These are phyloP conservation scores for Scomber colias DNA, from an alignment of 2,113 vertebrate species.

Conservation along the genomic window DNA sequence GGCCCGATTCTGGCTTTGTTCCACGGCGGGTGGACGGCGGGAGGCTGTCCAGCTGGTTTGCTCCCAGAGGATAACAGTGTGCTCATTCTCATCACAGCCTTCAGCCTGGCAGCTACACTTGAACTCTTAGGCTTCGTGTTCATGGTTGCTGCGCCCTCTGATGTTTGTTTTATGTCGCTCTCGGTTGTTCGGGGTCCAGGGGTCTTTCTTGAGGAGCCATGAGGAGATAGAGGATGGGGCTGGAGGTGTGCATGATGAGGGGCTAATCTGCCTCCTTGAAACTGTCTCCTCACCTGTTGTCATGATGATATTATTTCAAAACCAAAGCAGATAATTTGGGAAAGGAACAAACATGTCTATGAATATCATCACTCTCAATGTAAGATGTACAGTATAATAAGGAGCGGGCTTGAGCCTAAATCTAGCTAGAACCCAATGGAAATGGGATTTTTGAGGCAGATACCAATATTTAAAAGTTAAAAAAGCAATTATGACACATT, in stretches of 20 bases:
- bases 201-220: constrained; percentile 67
- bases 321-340: constrained; percentile 20
- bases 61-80: constrained; percentile 60
- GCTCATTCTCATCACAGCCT: constrained; percentile 79
- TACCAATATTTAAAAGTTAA: too few relatives aligned
- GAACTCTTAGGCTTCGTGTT: constrained; percentile 32
- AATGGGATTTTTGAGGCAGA: too few relatives aligned
- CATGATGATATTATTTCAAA: constrained; percentile 67
- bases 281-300: constrained; percentile 83
- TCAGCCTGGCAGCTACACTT: constrained; percentile 75
- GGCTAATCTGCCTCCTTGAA: constrained; percentile 57
- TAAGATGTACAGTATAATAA: not conserved
- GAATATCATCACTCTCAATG: not conserved
- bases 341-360: not conserved
- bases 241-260: constrained; percentile 39
- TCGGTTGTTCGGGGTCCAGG: constrained; percentile 56
- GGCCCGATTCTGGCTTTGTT: constrained; percentile 92
- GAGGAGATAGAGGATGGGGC: constrained; percentile 69
- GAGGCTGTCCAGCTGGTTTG: constrained; percentile 73
- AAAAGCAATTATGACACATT: too few relatives aligned
- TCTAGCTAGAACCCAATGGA: too few relatives aligned
- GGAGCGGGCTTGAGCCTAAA: not conserved
- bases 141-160: not conserved
- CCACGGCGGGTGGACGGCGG: constrained; percentile 83
- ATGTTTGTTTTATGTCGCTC: constrained; percentile 14